Evolutionary conservation across 2,113 vertebrate species (phyloP).

Genomic region (Hypomesus transpacificus): DNA sequence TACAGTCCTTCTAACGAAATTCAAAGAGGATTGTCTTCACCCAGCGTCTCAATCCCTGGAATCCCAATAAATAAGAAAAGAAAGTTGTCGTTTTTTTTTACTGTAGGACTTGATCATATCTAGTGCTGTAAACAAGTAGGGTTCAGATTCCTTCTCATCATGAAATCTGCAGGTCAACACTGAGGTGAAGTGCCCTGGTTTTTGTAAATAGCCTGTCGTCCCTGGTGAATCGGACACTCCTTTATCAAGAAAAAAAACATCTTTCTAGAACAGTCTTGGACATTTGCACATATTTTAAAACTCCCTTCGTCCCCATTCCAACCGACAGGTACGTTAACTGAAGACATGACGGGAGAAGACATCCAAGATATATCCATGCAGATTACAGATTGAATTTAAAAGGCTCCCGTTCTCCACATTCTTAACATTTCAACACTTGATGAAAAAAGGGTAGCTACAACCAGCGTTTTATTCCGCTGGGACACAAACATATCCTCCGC

Average conservation of each 20-base stretch:
- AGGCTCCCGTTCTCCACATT: neutral
- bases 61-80: neutral
- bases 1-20: constrained; percentile 12
- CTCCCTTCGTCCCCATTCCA: constrained; percentile 56
- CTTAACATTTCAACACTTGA: constrained; percentile 36
- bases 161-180: constrained; percentile 34
- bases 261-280: constrained; percentile 50
- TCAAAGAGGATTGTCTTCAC: constrained; percentile 45
- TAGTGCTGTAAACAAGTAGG: constrained; percentile 23
- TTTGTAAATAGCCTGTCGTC: constrained; percentile 45
- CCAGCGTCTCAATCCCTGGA: constrained; percentile 12
- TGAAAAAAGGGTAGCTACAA: neutral
- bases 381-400: constrained; percentile 48
- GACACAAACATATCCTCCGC: constrained; percentile 33
- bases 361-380: constrained; percentile 63
- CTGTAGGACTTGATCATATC: neutral
- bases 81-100: neutral
- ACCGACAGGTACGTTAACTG: constrained; percentile 49
- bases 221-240: constrained; percentile 40
- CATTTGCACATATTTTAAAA: constrained; percentile 30
- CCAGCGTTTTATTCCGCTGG: constrained; percentile 15
- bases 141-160: constrained; percentile 36
- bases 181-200: constrained; percentile 41
- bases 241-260: constrained; percentile 49
- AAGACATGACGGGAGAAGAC: constrained; percentile 47